Evolutionary conservation across 2,797 vertebrate species (phyloP).

Genomic region (Discoglossus pictus): DNA sequence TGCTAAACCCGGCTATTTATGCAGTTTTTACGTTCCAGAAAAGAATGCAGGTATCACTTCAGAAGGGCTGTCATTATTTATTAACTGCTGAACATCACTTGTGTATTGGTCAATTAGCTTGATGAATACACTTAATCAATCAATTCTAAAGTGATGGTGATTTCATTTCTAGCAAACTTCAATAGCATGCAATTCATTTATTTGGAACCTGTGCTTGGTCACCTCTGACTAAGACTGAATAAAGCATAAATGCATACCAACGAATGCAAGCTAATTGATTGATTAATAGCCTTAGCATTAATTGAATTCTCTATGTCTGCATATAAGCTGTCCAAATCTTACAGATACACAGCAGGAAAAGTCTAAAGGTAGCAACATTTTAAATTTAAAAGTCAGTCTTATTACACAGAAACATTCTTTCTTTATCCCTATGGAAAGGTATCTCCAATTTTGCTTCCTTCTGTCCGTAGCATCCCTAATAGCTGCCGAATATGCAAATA

Average conservation of each 20-base stretch:
- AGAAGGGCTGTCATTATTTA: too few relatives aligned
- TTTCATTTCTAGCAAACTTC: neutral
- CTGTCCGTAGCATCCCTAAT: constrained; percentile 59
- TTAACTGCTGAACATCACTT: too few relatives aligned
- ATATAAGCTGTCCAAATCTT: constrained; percentile 69
- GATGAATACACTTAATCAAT: rapidly evolving
- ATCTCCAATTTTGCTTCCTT: constrained; percentile 56
- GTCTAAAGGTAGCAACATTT: constrained; percentile 62
- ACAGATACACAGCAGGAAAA: constrained; percentile 66
- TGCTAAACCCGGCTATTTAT: too few relatives aligned
- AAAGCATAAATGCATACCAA: constrained; percentile 57
- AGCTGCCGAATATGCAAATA: constrained; percentile 63
- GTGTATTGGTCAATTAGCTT: too few relatives aligned
- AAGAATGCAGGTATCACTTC: too few relatives aligned
- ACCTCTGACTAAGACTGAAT: constrained; percentile 66
- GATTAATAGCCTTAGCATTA: constrained; percentile 73
- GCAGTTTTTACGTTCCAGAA: too few relatives aligned
- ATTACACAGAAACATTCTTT: constrained; percentile 67
- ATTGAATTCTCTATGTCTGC: constrained; percentile 71
- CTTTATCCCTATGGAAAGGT: constrained; percentile 63
- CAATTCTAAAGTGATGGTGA: rapidly evolving
- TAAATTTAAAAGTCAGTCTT: constrained; percentile 73
- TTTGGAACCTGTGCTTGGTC: neutral
- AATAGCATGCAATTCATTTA: rapidly evolving
- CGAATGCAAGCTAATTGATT: constrained; percentile 71